Percentiles rank a stretch among this genome's conserved stretches.
Conservation (phyloP, 2,113 vertebrate species). For the Pedetes capensis region DNA sequence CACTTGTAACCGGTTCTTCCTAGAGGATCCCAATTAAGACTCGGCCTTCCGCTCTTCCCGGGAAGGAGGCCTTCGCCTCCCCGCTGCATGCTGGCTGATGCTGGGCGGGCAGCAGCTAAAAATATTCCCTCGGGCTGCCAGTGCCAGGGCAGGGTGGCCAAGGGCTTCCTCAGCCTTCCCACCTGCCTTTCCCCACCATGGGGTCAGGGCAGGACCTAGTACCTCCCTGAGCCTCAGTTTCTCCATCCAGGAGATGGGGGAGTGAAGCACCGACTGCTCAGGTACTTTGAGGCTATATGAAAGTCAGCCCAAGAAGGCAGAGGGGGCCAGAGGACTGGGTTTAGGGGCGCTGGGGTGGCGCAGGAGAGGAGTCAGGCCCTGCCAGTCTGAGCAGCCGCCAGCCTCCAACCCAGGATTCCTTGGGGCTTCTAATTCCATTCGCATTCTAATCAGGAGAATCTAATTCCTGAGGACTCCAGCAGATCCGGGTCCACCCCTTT, state of each 20-base stretch:
- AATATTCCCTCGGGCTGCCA: neutral
- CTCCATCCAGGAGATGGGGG: neutral
- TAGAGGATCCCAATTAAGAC: constrained; percentile 38
- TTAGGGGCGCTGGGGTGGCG: neutral
- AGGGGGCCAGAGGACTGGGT: no score
- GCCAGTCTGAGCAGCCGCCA: neutral
- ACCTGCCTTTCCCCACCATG: rapidly evolving
- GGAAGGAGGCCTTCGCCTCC: neutral
- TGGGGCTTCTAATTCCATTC: neutral
- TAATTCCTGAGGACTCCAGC: constrained; percentile 17
- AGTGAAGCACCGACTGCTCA: no score
- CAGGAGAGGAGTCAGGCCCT: neutral
- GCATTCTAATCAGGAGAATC: neutral
- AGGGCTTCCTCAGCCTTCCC: no score
- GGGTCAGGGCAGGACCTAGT: neutral
- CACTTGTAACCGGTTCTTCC: constrained; percentile 30
- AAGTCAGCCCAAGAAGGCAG: neutral
- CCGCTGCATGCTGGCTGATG: neutral
- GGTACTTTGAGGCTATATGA: no score
- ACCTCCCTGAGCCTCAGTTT: neutral
- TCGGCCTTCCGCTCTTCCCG: neutral
- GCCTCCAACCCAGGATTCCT: neutral
- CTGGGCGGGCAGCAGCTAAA: neutral
- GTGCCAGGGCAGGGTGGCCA: no score
- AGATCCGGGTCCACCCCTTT: neutral